A percentile compares a stretch with the other conserved stretches of the same genome.
Evolutionary conservation across 2,113 vertebrate genomes (phyloP).

Genomic region (Brachyhypopomus occidentalis): DNA sequence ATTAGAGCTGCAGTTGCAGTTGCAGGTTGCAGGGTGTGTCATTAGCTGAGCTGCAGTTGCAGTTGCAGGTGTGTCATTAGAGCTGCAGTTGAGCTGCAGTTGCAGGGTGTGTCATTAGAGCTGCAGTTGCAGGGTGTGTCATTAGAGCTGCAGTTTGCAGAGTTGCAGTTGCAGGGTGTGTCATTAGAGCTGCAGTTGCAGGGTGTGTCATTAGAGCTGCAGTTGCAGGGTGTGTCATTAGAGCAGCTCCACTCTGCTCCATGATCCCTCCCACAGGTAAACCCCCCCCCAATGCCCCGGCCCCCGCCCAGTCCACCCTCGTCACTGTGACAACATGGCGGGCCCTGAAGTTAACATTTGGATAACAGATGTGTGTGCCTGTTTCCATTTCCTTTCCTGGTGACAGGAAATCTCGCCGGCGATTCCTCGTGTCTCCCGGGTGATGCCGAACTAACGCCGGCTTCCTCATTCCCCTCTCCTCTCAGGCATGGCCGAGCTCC

Average conservation of each 20-base stretch:
- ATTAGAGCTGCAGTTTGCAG: no score
- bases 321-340: conserved; percentile 72
- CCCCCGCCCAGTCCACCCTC: conserved; percentile 7
- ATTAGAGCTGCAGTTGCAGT: no score
- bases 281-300: background rate
- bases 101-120: no score
- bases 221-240: no score
- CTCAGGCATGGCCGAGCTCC: conserved; percentile 75
- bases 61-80: no score
- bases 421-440: conserved; percentile 67
- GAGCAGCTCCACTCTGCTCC: background rate
- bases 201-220: background rate
- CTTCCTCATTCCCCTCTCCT: conserved; percentile 77
- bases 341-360: conserved; percentile 78
- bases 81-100: no score
- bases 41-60: no score
- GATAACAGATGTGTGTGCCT: conserved; percentile 75
- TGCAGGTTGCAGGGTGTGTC: no score
- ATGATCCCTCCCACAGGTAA: conserved; percentile 4
- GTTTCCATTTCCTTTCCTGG: conserved; percentile 71
- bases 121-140: no score
- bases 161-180: no score
- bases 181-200: no score
- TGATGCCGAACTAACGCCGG: conserved; percentile 67
- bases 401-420: conserved; percentile 69